Evolutionary conservation across 1,140 invertebrate species (phyloP), one percentile per base, ranked within the genome.

Genomic region (Probaryconus sp.): DNA sequence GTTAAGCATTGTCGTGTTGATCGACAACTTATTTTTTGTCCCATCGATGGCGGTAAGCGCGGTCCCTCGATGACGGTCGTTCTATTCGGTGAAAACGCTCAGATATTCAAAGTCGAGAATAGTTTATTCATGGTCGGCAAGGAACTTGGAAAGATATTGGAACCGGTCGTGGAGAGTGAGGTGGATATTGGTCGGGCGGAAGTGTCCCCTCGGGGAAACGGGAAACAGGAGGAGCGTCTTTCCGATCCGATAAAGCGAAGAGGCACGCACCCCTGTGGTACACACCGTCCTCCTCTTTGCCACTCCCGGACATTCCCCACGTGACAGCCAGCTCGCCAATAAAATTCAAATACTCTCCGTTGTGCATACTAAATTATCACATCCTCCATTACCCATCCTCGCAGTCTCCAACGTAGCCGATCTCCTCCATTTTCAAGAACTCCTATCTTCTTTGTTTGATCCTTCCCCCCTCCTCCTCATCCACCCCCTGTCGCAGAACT

Each of bases 301-400:
- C 75, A 74, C 78, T 77, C 75, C 67, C 75, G 68, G 64, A 73
- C 81, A 79, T 79, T 78, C 74, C 77, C 76, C 78, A 79, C 81
- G 83, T 84, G 81, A 86, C 84, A 85, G 76, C 78, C 65, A 80
- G 69, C 72, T 81, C 82, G 77, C 83, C 85, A 85, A 88, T 88
- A 88, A 88, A 87, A 88, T 88, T 88, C 87, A 86, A 88, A 88
- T 88, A 88, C 86, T 87, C 85, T 87, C 83, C 78, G 73, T 80
- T 82, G 81, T 84, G 85, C 84, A 88, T 88, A 87, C 85, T 87
- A 85, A 87, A 88, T 88, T 87, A 87, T 85, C 85, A 87, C 85
- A 85, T 85, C 81, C 83, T 87, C 85, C 83, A 87, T 88, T 87
- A 87, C 84, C 83, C 81, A 80, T 76, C 79, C 81, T 67, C 64